Evolutionary conservation across 2,888 invertebrate species (phyloP), one percentile per base, ranked within the genome.

Genomic region (Aleiodes alternator): DNA sequence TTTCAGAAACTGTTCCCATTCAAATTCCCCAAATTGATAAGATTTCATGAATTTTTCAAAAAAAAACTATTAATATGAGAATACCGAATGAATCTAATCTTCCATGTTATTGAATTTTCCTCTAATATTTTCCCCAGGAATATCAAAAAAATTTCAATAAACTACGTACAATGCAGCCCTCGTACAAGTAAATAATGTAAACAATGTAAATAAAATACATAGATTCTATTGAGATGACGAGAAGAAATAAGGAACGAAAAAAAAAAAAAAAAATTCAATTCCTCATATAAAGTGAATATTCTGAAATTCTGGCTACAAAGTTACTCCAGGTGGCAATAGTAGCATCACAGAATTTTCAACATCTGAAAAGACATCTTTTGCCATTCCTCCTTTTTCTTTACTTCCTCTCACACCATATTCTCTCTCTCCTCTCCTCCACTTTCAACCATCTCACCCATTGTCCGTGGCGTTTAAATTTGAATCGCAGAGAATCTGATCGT

Each of bases 401-500:
- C 34, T 34, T 34, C 75, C 69, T 57, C 68, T 31, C 56, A 31
- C 79, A 50, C 69, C 43, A 9, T 43, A 43, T 43, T 43, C 43
- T 43, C 4, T 43, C 9, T 43, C 3, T 9, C 9, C 4, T 43
- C 9, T 43, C 3, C 77, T 50, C 57, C 31, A 76, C 66, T 70
- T 23, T 61, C 31, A 66, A 59, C 66, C 70, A 78, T 79, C 73
- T 77, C 66, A 70, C 81, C 87, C 84, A 87, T 87, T 87, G 87
- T 87, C 86, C 84, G 82, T 72, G 80, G 82, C 84, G 86, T 87
- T 86, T 87, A 87, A 87, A 87, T 87, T 87, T 87, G 84, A 87
- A 87, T 87, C 86, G 84, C 83, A 80, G 83, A 82, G 87, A 87
- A 87, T 87, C 87, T 87, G 87, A 87, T 87, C 86, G 86, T 87